These are phyloP conservation scores for Grammomys surdaster DNA, from an alignment of 2,113 vertebrate genomes.

Conservation along the genomic window DNA sequence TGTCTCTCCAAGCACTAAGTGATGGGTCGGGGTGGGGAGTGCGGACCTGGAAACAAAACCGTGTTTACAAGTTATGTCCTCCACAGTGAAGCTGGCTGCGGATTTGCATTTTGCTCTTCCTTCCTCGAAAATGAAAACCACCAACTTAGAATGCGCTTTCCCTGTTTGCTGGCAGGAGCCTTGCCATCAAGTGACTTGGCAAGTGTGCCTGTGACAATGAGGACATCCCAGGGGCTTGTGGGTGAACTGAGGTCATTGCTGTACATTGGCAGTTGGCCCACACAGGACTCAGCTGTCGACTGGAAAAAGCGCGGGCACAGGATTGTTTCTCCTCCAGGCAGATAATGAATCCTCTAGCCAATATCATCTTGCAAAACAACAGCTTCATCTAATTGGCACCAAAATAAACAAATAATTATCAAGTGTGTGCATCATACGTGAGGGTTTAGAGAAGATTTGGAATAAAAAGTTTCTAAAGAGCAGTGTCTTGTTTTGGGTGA, in stretches of 20 bases:
- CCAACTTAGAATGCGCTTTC: not conserved
- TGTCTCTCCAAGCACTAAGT: not conserved
- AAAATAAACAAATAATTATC: conserved; percentile 19
- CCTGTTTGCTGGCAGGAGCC: not conserved
- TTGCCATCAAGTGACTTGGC: conserved; percentile 18
- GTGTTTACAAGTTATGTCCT: not conserved
- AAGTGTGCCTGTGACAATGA: conserved; percentile 7
- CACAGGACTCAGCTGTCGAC: conserved; percentile 49
- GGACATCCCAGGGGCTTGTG: conserved; percentile 7
- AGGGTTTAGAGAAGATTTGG: conserved; percentile 28
- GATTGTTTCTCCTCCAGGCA: conserved; percentile 58
- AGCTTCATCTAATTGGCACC: conserved; percentile 11
- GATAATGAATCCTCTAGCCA: conserved; percentile 54
- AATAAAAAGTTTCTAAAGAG: not conserved
- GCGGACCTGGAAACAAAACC: not conserved
- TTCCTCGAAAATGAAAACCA: conserved; percentile 66
- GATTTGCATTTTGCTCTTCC: conserved; percentile 44
- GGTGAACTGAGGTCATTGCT: conserved; percentile 72
- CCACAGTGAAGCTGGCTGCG: not conserved
- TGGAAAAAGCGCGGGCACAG: not conserved
- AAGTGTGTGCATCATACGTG: conserved; percentile 17
- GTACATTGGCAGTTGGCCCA: conserved; percentile 34
- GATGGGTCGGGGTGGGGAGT: not conserved
- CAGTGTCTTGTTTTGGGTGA: not conserved
- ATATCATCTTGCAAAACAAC: conserved; percentile 19